Evolutionary conservation across 2,113 vertebrate genomes (phyloP).

Genomic region (Phyllostomus discolor): DNA sequence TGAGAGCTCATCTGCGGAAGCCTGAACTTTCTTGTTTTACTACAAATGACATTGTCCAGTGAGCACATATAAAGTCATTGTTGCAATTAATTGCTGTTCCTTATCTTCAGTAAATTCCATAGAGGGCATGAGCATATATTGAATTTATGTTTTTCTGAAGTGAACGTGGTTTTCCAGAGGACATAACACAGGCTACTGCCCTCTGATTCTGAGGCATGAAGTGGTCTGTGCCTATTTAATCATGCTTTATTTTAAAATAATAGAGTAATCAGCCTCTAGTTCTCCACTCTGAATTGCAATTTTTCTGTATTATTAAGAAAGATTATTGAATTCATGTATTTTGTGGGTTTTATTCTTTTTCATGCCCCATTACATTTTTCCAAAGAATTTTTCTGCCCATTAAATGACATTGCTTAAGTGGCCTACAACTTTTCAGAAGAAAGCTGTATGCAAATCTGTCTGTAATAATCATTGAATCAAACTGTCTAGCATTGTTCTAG

Average conservation of each 20-base stretch:
- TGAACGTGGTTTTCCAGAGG: constrained; percentile 2
- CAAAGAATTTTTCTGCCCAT: constrained; percentile 52
- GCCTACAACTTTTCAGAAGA: constrained; percentile 53
- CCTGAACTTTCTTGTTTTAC: not conserved
- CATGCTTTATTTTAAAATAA: constrained; percentile 54
- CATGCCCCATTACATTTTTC: constrained; percentile 56
- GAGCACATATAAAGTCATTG: not conserved
- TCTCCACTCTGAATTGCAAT: constrained; percentile 50
- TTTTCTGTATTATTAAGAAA: constrained; percentile 65
- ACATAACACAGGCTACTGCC: not conserved
- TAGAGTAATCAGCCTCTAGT: not conserved
- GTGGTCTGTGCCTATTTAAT: not conserved
- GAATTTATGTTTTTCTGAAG: not conserved
- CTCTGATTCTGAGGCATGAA: not conserved
- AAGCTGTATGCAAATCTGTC: constrained; percentile 48
- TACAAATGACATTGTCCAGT: not conserved
- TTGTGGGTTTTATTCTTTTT: constrained; percentile 68
- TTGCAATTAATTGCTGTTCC: not conserved
- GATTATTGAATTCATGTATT: constrained; percentile 60
- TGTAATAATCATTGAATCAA: constrained; percentile 51
- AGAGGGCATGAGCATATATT: not conserved
- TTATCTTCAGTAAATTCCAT: not conserved
- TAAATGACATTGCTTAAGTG: constrained; percentile 56
- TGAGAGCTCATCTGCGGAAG: not conserved
- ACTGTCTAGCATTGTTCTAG: not conserved